Conservation (phyloP, 2,888 invertebrate species). For the Helobdella robusta region DNA sequence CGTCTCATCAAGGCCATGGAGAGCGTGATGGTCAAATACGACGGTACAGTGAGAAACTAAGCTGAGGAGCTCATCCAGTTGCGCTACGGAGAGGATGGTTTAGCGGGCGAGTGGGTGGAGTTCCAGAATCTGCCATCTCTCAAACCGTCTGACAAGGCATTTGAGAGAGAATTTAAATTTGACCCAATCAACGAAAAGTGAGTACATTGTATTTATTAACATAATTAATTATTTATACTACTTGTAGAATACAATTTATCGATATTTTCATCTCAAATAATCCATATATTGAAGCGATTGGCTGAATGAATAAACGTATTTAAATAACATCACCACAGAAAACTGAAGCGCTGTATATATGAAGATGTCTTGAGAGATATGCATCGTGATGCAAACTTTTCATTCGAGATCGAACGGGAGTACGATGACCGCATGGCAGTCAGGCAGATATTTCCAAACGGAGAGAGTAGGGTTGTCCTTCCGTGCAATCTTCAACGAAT, state of each 20-base stretch:
- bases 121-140: constrained; percentile 89
- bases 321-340: constrained; percentile 48
- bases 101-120: constrained; percentile 91
- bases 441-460: constrained; percentile 87
- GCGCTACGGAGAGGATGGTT: constrained; percentile 96
- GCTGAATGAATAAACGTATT: neutral
- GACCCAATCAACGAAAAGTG: constrained; percentile 78
- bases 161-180: constrained; percentile 90
- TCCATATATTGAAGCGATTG: too few species aligned
- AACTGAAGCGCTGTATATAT: constrained; percentile 74
- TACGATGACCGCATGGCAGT: constrained; percentile 89
- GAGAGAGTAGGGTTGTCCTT: constrained; percentile 88
- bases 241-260: too few species aligned
- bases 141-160: constrained; percentile 85
- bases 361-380: constrained; percentile 90
- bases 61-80: constrained; percentile 56
- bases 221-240: too few species aligned
- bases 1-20: constrained; percentile 99
- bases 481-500: constrained; percentile 95
- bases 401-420: constrained; percentile 83
- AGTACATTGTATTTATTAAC: too few species aligned
- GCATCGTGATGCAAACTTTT: constrained; percentile 79
- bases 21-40: constrained; percentile 75
- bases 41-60: constrained; percentile 87
- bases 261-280: too few species aligned